Conservation (phyloP, 2,797 vertebrate species). For the Oceanodroma leucorhoa region DNA sequence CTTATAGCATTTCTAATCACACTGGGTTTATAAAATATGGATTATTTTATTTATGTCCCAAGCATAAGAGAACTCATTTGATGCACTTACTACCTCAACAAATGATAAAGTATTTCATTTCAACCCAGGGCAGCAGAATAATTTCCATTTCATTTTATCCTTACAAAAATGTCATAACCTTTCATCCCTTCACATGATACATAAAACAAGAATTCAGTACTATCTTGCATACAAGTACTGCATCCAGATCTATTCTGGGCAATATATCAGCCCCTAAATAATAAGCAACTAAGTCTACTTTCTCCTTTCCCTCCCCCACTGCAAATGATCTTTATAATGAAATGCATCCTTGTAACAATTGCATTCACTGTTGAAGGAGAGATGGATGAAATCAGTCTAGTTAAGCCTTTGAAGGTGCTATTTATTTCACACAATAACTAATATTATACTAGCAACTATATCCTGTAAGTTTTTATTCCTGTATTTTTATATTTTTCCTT, state of each 20-base stretch:
- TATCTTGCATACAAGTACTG: not conserved
- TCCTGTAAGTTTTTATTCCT: not conserved
- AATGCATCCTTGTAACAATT: not conserved
- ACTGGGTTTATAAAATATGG: not conserved
- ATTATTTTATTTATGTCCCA: slow-evolving; percentile 16
- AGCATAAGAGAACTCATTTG: not conserved
- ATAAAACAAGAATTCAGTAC: not conserved
- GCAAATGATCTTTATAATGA: not conserved
- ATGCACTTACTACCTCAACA: not conserved
- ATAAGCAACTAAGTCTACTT: not conserved
- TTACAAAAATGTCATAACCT: slow-evolving; percentile 15
- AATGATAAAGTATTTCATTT: not conserved
- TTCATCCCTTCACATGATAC: not conserved
- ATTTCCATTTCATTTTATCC: slow-evolving; percentile 1
- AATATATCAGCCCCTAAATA: not conserved
- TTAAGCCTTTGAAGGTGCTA: not conserved
- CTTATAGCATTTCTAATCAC: not conserved
- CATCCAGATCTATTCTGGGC: not conserved
- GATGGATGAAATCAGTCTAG: not conserved
- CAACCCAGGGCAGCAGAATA: not conserved
- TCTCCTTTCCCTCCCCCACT: not conserved
- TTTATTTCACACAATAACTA: not conserved
- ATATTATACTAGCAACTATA: not conserved
- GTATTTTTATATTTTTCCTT: not conserved
- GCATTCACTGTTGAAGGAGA: not conserved